Percentiles rank a stretch among this genome's conserved stretches.
Evolutionary conservation across 2,797 vertebrate species (phyloP).

Genomic region (Sciaenops ocellatus): DNA sequence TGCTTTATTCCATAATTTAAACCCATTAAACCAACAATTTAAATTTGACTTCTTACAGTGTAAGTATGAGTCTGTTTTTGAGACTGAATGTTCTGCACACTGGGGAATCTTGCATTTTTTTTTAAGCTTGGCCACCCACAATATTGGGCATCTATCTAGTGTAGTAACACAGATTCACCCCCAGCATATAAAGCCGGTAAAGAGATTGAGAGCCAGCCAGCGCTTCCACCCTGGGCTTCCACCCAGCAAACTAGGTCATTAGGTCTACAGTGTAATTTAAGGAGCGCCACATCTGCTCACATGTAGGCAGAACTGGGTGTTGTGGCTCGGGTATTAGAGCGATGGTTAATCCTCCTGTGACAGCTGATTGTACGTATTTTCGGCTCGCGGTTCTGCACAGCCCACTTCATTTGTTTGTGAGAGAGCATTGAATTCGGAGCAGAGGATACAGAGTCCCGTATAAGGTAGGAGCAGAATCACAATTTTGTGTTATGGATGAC

Average conservation of each 20-base stretch:
- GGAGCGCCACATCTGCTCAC: constrained; percentile 80
- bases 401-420: constrained; percentile 43
- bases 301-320: constrained; percentile 66
- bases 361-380: constrained; percentile 68
- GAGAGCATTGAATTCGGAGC: constrained; percentile 19
- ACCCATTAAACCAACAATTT: constrained; percentile 13
- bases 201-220: constrained; percentile 69
- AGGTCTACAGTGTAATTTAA: constrained; percentile 83
- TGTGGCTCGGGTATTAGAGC: constrained; percentile 69
- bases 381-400: constrained; percentile 34
- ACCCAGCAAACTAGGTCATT: constrained; percentile 83
- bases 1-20: constrained; percentile 27
- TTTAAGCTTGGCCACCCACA: constrained; percentile 24
- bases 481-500: neutral
- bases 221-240: constrained; percentile 52
- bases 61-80: neutral
- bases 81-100: constrained; percentile 1
- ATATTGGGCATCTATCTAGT: constrained; percentile 7
- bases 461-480: constrained; percentile 29
- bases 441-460: neutral
- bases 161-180: constrained; percentile 53
- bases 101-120: neutral
- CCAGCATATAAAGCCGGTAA: constrained; percentile 44
- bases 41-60: neutral
- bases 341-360: constrained; percentile 70